Conservation (phyloP, 2,113 vertebrate species). For the Eulemur rufifrons region DNA sequence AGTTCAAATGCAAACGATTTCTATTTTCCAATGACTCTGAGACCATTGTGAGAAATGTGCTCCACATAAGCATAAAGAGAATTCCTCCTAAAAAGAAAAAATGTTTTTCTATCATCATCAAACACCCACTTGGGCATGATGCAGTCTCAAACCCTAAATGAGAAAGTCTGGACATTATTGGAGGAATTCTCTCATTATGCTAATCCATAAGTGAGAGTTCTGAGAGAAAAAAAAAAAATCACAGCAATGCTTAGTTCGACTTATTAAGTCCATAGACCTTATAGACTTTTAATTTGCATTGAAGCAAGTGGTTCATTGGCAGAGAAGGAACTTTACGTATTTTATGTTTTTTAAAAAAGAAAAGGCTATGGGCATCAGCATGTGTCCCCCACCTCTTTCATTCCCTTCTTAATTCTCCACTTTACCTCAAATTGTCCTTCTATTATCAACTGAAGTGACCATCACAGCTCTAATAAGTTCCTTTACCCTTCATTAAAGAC, state of each 20-base stretch:
- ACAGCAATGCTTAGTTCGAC: not conserved
- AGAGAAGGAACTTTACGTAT: not conserved
- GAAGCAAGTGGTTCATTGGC: not conserved
- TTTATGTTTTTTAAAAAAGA: not conserved
- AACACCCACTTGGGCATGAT: not conserved
- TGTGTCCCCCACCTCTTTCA: not conserved
- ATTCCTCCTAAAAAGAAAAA: not conserved
- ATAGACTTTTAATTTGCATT: not conserved
- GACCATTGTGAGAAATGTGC: not conserved
- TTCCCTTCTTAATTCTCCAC: not conserved
- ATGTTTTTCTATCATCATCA: not conserved
- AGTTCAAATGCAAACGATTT: constrained; percentile 11
- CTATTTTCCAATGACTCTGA: not conserved
- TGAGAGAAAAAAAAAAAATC: not conserved
- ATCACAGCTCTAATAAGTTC: not conserved
- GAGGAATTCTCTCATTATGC: constrained; percentile 22
- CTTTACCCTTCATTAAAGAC: not conserved
- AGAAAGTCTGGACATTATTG: not conserved
- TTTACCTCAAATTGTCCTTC: not conserved
- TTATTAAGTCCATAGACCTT: not conserved
- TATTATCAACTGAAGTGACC: not conserved
- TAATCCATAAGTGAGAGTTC: not conserved
- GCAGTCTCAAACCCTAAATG: not conserved
- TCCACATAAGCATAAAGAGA: not conserved
- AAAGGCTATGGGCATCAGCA: not conserved